These are phyloP conservation scores for Diachasmimorpha longicaudata DNA, from an alignment of 1,140 invertebrate genomes.

Conservation along the genomic window DNA sequence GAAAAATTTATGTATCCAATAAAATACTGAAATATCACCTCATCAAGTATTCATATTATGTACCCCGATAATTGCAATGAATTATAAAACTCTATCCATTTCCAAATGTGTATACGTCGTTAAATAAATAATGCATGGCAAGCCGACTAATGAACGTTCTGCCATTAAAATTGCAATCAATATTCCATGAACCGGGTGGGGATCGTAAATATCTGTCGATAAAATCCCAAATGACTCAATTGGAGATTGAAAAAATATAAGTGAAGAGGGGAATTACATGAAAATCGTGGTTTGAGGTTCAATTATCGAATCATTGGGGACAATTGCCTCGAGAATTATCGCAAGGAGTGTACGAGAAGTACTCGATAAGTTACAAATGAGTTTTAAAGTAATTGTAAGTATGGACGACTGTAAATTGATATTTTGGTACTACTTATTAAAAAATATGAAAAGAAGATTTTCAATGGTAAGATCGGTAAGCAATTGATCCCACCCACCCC, in stretches of 20 bases:
- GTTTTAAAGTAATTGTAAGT: too few species aligned
- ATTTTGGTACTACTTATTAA: too few species aligned
- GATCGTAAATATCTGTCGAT: neutral
- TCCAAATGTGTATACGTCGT: neutral
- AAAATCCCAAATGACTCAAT: neutral
- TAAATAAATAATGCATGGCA: conserved; percentile 21
- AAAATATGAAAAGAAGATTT: too few species aligned
- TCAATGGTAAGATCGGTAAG: too few species aligned
- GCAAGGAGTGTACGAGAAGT: too few species aligned
- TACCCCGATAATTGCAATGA: conserved; percentile 21
- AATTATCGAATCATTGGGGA: too few species aligned
- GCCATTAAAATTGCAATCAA: conserved; percentile 24
- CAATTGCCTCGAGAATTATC: too few species aligned
- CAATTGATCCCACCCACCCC: too few species aligned
- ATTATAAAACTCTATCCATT: conserved; percentile 22
- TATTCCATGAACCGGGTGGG: conserved; percentile 12
- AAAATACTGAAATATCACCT: conserved; percentile 20
- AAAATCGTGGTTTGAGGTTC: too few species aligned
- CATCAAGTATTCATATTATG: conserved; percentile 16
- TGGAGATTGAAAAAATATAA: neutral
- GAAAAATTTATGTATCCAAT: neutral
- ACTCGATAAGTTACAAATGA: too few species aligned
- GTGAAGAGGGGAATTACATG: neutral
- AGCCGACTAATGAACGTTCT: conserved; percentile 15
- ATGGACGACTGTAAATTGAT: too few species aligned